These are phyloP conservation scores for Lasioglossum oenotherae DNA, from an alignment of 2,888 invertebrate genomes.

Conservation along the genomic window DNA sequence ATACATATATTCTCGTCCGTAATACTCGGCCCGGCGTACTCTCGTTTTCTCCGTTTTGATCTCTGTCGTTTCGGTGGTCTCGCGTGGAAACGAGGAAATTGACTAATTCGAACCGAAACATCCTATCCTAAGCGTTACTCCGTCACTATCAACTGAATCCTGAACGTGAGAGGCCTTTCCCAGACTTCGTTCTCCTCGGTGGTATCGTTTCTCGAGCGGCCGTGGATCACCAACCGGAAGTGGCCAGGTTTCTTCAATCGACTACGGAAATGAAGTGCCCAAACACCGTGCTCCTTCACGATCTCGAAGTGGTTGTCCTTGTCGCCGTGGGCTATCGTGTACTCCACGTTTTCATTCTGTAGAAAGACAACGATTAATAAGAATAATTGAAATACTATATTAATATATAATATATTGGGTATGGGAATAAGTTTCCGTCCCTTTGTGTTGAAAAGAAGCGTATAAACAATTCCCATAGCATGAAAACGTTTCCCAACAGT, in stretches of 20 bases:
- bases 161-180: constrained; percentile 86
- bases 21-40: constrained; percentile 47
- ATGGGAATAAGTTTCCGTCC: too few species aligned
- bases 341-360: constrained; percentile 85
- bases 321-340: constrained; percentile 87
- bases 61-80: constrained; percentile 27
- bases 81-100: constrained; percentile 55
- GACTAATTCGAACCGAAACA: constrained; percentile 59
- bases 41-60: background rate
- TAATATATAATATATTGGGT: too few species aligned
- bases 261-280: constrained; percentile 87
- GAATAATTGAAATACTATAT: background rate
- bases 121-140: constrained; percentile 77
- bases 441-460: too few species aligned
- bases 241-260: constrained; percentile 85
- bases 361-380: constrained; percentile 42
- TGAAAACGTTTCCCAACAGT: too few species aligned
- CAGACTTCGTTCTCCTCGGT: constrained; percentile 83
- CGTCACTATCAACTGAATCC: constrained; percentile 85
- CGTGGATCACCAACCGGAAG: constrained; percentile 87
- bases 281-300: constrained; percentile 86
- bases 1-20: constrained; percentile 27
- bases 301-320: constrained; percentile 87
- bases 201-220: constrained; percentile 80
- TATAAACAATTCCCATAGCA: too few species aligned